Evolutionary conservation across 2,113 vertebrate genomes (phyloP).

Genomic region (Clupea harengus): DNA sequence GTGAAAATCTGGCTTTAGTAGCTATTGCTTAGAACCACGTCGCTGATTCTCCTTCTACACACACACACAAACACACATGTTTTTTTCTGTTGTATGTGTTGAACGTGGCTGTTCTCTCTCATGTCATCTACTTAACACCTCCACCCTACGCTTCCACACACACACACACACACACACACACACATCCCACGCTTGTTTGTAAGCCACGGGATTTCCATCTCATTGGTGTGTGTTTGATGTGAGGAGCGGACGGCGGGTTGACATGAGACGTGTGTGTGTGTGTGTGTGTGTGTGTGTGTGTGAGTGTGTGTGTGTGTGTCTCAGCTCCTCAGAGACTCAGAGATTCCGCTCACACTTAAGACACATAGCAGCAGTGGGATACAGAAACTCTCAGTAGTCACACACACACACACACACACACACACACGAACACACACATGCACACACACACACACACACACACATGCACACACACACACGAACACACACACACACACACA

Average conservation of each 20-base stretch:
- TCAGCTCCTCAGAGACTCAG: too few species aligned
- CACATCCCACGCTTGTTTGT: conserved; percentile 21
- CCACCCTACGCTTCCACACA: neutral
- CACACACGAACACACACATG: neutral
- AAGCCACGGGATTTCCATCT: conserved; percentile 30
- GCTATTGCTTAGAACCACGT: neutral
- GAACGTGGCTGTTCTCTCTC: neutral
- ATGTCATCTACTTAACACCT: neutral
- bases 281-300: too few species aligned
- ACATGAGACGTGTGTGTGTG: too few species aligned
- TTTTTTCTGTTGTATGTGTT: conserved; percentile 26
- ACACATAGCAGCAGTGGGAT: too few species aligned
- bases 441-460: neutral
- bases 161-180: neutral
- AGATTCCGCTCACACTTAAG: too few species aligned
- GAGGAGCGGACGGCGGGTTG: neutral
- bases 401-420: neutral
- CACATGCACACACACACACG: neutral
- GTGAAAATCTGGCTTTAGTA: conserved; percentile 31
- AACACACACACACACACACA: neutral
- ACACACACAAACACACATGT: conserved; percentile 3
- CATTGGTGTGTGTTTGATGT: neutral
- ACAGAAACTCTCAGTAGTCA: neutral
- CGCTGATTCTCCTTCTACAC: conserved; percentile 19
- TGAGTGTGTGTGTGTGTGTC: too few species aligned